These are phyloP conservation scores for Butorides virescens DNA, from an alignment of 2,113 vertebrate species.

Conservation along the genomic window DNA sequence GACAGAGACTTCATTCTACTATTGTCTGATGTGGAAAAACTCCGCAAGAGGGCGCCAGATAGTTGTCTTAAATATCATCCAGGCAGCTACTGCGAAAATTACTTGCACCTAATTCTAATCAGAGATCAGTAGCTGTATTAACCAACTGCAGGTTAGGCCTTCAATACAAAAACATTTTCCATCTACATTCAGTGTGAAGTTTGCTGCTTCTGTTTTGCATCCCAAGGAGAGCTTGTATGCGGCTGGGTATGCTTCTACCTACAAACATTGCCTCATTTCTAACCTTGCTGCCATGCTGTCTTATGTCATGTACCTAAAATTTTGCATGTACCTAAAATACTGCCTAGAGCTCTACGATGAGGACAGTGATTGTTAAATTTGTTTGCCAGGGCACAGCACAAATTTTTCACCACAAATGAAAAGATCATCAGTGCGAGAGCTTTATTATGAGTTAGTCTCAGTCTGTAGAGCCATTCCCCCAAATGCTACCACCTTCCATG, in stretches of 20 bases:
- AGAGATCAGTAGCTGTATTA: background rate
- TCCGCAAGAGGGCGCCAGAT: conserved; percentile 33
- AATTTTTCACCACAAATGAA: background rate
- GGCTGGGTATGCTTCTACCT: background rate
- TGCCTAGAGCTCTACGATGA: background rate
- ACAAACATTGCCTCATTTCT: background rate
- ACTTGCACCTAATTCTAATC: background rate
- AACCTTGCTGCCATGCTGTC: background rate
- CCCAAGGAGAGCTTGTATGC: background rate
- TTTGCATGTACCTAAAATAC: background rate
- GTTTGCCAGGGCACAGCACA: background rate
- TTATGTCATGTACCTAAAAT: background rate
- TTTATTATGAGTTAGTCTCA: background rate
- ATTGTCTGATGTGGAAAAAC: background rate
- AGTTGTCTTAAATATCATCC: background rate
- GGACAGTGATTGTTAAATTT: background rate
- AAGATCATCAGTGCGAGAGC: background rate
- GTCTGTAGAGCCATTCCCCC: background rate
- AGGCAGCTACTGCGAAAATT: background rate
- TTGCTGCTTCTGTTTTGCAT: background rate
- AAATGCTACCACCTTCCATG: accelerated
- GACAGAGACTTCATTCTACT: background rate
- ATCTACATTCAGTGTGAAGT: background rate
- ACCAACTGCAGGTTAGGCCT: background rate
- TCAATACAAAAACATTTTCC: background rate